Evolutionary conservation across 2,888 invertebrate genomes (phyloP), one percentile per base, ranked within the genome.

Genomic region (Sphaerophoria taeniata): DNA sequence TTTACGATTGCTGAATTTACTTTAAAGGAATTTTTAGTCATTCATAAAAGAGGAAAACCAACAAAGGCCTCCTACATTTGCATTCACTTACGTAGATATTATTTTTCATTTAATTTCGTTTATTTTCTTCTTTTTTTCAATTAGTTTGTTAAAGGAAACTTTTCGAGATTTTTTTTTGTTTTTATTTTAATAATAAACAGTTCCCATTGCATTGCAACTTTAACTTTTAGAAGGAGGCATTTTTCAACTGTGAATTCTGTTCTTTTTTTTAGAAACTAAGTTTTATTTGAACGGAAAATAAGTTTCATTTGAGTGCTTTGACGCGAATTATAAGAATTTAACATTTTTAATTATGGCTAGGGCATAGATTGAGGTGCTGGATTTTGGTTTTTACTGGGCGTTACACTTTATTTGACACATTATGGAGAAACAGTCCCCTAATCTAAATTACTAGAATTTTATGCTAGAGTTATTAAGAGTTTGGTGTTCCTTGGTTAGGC

Each of bases 141-240:
- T 67, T 67, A 67, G 67, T 67, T 67, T 53, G 67, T 24, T 12
- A 34, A 53, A 39, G 67, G 53, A 67, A 67, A 16, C 53, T 67
- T 67, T 67, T 39, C n/a, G 53, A 7, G 36, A 36, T 34, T 53
- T 53, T 53, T 34, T 53, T 16, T 51, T 24, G 11, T 36, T 39
- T 49, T 36, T 36, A 24, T 49, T 65, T 67, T 53, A 36, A 67
- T 67, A 53, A 53, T 67, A 49, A 47, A 53, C 39, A 67, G 39
- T 67, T 67, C 51, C 39, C n/a, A 67, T 51, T 67, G 51, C 39
- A 67, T n/a, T n/a, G n/a, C n/a, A n/a, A 67, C 39, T 67, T 67
- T 24, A 39, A 67, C 67, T 67, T 53, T 53, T 16, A 14, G 16
- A 51, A 49, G 14, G 6, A 49, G 11, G 4, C 33, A 65, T 14